Conservation (phyloP, 2,113 vertebrate species). For the Syngnathus typhle region DNA sequence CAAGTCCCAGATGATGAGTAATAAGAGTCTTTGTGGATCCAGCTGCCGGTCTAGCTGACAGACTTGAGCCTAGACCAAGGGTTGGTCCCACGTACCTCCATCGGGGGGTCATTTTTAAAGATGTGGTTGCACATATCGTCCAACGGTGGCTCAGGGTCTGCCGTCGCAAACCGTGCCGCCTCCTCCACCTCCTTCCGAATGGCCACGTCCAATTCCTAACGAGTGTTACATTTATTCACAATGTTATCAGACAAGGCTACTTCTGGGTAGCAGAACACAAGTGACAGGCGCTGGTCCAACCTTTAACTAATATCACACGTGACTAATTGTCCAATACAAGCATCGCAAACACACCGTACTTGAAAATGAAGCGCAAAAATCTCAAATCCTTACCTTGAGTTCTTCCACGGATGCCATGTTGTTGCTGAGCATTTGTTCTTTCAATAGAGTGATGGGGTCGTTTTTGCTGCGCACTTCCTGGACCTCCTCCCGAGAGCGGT, state of each 20-base stretch:
- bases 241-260: background rate
- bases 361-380: background rate
- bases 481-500: slow-evolving; percentile 93
- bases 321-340: background rate
- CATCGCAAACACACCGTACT: background rate
- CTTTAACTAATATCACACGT: too few species aligned
- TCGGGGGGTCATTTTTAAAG: slow-evolving; percentile 73
- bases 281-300: background rate
- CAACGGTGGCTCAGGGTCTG: slow-evolving; percentile 86
- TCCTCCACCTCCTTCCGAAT: slow-evolving; percentile 92
- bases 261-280: background rate
- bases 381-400: slow-evolving; percentile 77
- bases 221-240: background rate
- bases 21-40: background rate
- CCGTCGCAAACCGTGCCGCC: slow-evolving; percentile 86
- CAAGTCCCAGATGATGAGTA: background rate
- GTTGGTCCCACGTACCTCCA: slow-evolving; percentile 84
- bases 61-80: slow-evolving; percentile 86
- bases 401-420: slow-evolving; percentile 87
- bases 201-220: slow-evolving; percentile 84
- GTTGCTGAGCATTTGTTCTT: slow-evolving; percentile 87
- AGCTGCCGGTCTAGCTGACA: slow-evolving; percentile 60
- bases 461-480: slow-evolving; percentile 97
- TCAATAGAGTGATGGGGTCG: slow-evolving; percentile 90
- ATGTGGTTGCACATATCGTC: slow-evolving; percentile 86